Evolutionary conservation across 2,888 invertebrate genomes (phyloP), one percentile per base, ranked within the genome.

Genomic region (Tenthredo distinguenda): DNA sequence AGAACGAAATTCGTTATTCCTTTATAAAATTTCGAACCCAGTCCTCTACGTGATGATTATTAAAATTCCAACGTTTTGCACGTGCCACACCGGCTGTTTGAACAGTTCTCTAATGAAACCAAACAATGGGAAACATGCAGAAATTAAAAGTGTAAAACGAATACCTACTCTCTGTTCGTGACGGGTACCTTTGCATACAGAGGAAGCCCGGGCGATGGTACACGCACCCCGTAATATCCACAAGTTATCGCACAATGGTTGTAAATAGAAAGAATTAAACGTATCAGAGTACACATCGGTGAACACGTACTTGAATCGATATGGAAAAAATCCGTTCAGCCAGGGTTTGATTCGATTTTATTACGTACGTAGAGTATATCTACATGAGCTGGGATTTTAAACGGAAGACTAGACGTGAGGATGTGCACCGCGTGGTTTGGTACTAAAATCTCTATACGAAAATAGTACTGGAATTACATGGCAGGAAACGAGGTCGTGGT

Each of bases 381-480:
- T 21, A 47, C 47, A 21, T 12, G 15, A n/a, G 37, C 37, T 58
- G 12, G 37, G 62, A 40, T 37, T 81, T 58, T 21, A 18, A 79
- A 62, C 40, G 55, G n/a, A 77, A 77, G 77, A 50, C 76, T 50
- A 50, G 77, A 77, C 31, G 31, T 15, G 18, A 34, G 34, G 34
- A 34, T 12, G 10, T 40, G 77, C 50, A 31, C 12, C 77, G 77
- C 31, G 77, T 50, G 50, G 26, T n/a, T 50, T 4, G 77, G 55
- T 40, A 50, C 31, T 55, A 77, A 77, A 50, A 55, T 77, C 77
- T 77, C 34, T 77, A 77, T 81, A 81, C 81, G 58, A 81, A 40
- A 81, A 81, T 81, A 81, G 81, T 81, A 81, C 62, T 26, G 40
- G 40, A 81, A 81, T 62, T 81, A 81, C 37, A 62, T n/a, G 31